Base-by-base conservation (phyloP, 2,888 invertebrate genomes). In the Chouioia cunea region DNA sequence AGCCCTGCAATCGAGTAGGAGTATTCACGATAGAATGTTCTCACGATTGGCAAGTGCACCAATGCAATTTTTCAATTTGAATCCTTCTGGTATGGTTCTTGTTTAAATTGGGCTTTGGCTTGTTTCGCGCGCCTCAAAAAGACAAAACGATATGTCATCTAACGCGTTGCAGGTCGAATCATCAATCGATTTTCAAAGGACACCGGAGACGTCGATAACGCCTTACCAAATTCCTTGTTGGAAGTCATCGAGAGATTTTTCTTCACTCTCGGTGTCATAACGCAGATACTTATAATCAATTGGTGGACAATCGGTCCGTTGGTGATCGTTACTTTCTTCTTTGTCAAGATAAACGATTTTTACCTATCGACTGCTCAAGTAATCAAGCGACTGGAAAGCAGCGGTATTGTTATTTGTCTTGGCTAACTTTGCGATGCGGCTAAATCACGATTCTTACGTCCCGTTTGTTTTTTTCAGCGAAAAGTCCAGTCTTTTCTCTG, bases 401-500 rank as follows among this genome's bases (percentile, higher is more conserved):
- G 84, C 44, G 87, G 88, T 87, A 83, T 83, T n/a, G n/a, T n/a
- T n/a, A n/a, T n/a, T n/a, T n/a, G n/a, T n/a, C n/a, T n/a, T n/a
- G n/a, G n/a, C n/a, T n/a, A n/a, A n/a, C n/a, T n/a, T n/a, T n/a
- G n/a, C n/a, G n/a, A n/a, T n/a, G n/a, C n/a, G n/a, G n/a, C n/a
- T n/a, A n/a, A n/a, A n/a, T n/a, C n/a, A n/a, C n/a, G n/a, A n/a
- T n/a, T n/a, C n/a, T n/a, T n/a, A n/a, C n/a, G n/a, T n/a, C n/a
- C n/a, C n/a, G n/a, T n/a, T n/a, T n/a, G n/a, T n/a, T n/a, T n/a
- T n/a, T 50, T 27, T 48, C 56, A 81, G 81, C 81, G 3, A 82
- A 94, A 74, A 96, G 96, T 86, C 97, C 97, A 0, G 93, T 97
- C 0, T 97, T 96, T 84, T 94, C 96, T 0, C 96, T 97, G 82